phyloP scores from a whole-genome alignment of 2,888 invertebrate genomes.

The Metellina segmentata region DNA sequence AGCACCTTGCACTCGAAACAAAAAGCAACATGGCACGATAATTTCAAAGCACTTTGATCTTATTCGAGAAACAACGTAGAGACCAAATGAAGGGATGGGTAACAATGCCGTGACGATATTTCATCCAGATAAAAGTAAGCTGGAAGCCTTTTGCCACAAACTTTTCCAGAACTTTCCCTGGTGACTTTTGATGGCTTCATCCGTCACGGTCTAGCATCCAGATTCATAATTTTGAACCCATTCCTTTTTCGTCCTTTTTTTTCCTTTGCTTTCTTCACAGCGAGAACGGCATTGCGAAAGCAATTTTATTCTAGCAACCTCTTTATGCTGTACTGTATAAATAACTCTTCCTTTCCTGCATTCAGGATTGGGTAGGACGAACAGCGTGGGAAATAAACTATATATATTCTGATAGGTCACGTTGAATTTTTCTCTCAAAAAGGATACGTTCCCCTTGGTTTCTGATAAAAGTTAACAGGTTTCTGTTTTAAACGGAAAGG shows the following conservation, averaged over 20 bases:
- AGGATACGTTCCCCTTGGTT: background rate
- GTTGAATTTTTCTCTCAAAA: background rate
- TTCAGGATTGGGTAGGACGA: background rate
- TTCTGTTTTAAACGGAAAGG: background rate
- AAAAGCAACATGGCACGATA: background rate
- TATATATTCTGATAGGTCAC: background rate
- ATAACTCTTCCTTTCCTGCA: background rate
- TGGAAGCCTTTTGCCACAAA: background rate
- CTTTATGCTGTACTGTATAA: slow-evolving; percentile 7
- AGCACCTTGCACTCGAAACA: background rate
- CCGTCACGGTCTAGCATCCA: slow-evolving; percentile 35
- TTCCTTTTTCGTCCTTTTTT: background rate
- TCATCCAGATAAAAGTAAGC: slow-evolving; percentile 34
- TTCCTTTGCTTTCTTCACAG: background rate
- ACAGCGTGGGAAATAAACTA: slow-evolving; percentile 20
- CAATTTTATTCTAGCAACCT: slow-evolving; percentile 3
- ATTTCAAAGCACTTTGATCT: background rate
- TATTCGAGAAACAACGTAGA: background rate
- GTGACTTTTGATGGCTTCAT: slow-evolving; percentile 40
- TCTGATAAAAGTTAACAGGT: background rate
- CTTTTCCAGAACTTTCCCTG: slow-evolving; percentile 14
- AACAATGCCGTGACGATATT: slow-evolving; percentile 47
- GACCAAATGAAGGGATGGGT: background rate
- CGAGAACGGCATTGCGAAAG: background rate
- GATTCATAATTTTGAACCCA: slow-evolving; percentile 48